Percentiles rank a stretch among this genome's conserved stretches.
Evolutionary conservation across 1,140 invertebrate species (phyloP).

Genomic region (Drosophila kanapiae): DNA sequence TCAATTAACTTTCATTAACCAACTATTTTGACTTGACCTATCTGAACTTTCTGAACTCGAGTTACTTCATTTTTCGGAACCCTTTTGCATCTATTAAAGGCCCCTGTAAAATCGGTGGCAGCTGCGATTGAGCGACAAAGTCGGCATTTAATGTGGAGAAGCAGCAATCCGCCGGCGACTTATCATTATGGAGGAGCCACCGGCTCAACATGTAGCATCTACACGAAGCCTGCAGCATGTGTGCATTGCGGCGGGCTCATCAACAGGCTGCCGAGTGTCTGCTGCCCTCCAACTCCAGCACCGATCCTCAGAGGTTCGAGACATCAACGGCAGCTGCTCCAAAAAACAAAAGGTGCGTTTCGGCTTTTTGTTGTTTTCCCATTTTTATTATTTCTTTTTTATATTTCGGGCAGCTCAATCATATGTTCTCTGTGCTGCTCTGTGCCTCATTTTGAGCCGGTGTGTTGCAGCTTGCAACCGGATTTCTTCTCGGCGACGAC

Average conservation of each 20-base stretch:
- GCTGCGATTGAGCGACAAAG: slow-evolving; percentile 61
- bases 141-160: slow-evolving; percentile 49
- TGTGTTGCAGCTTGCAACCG: slow-evolving; percentile 76
- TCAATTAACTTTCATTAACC: background rate
- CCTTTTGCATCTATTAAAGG: background rate
- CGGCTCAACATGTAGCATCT: slow-evolving; percentile 26
- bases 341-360: slow-evolving; percentile 73
- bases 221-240: slow-evolving; percentile 28
- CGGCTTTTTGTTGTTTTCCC: slow-evolving; percentile 29
- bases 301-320: slow-evolving; percentile 19
- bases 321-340: slow-evolving; percentile 46
- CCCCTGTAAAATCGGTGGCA: slow-evolving; percentile 20
- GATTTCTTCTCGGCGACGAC: slow-evolving; percentile 55
- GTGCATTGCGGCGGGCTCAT: slow-evolving; percentile 45
- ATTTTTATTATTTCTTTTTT: slow-evolving; percentile 25
- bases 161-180: slow-evolving; percentile 4
- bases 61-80: slow-evolving; percentile 3
- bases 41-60: slow-evolving; percentile 31
- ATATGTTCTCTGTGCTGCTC: slow-evolving; percentile 60
- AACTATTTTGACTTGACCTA: slow-evolving; percentile 54
- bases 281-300: slow-evolving; percentile 18
- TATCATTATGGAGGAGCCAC: slow-evolving; percentile 37
- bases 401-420: slow-evolving; percentile 61
- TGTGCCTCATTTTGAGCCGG: slow-evolving; percentile 52
- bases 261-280: slow-evolving; percentile 45